These are phyloP conservation scores for Carpatolechia fugitivella DNA, from an alignment of 2,888 invertebrate species.

Conservation along the genomic window DNA sequence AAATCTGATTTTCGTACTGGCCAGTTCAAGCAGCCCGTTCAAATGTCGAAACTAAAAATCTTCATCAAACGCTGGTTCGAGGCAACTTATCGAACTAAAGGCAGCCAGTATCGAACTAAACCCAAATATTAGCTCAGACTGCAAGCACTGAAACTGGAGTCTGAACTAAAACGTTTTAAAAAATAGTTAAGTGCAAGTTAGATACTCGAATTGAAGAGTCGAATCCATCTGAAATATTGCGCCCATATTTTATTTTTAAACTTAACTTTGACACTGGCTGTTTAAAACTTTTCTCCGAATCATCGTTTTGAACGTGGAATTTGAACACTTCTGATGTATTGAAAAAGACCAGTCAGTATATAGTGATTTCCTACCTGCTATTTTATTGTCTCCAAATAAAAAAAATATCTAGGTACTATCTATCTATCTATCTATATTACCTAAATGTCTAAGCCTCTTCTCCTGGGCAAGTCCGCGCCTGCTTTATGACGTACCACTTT, in stretches of 20 bases:
- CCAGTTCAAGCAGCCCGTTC: background rate
- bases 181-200: constrained; percentile 11
- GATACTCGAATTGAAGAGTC: background rate
- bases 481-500: too few species aligned
- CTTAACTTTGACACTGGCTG: constrained; percentile 29
- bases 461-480: too few species aligned
- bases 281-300: constrained; percentile 23
- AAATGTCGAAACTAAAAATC: background rate
- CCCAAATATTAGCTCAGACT: constrained; percentile 42
- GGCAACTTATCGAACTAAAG: too few species aligned
- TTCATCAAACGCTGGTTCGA: background rate
- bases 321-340: constrained; percentile 28
- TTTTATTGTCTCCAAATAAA: too few species aligned
- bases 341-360: constrained; percentile 11
- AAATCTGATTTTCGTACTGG: too few species aligned
- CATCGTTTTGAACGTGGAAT: constrained; percentile 24
- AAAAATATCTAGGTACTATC: too few species aligned
- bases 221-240: background rate
- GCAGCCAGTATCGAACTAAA: constrained; percentile 20
- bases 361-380: too few species aligned
- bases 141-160: constrained; percentile 37
- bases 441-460: too few species aligned
- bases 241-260: too few species aligned
- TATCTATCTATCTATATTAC: too few species aligned
- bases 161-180: constrained; percentile 27